Base-by-base conservation (phyloP, 2,888 invertebrate genomes). In the Apantesis nais region DNA sequence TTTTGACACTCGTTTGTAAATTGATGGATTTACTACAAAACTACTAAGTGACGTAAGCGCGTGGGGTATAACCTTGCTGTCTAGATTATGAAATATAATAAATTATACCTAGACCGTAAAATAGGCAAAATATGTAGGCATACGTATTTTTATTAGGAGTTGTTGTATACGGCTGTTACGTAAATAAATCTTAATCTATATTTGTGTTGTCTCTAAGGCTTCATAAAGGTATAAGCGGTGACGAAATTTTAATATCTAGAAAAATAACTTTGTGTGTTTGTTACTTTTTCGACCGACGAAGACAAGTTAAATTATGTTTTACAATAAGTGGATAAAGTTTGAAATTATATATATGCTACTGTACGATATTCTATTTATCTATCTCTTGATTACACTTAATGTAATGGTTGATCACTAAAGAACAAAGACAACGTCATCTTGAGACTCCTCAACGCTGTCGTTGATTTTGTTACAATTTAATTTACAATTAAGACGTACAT, bases 1-100 rank as follows among this genome's bases (percentile, higher is more conserved):
- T 67, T 76, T 77, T 81, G 61, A 71, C 81, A 77, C 14, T 31
- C 14, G 60, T 31, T 69, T 66, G 80, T 74, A 72, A 79, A 81
- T 81, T 78, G 72, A 22, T n/a, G 9, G 44, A 55, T 29, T 61
- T 61, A 60, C 29, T 58, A 63, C 31, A 64, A 34, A 9, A 37
- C 37, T n/a, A n/a, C n/a, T 25, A 41, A 67, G 66, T 82, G 76
- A 80, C 61, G 82, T 80, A 79, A 78, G 55, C 55, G 78, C 68
- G 78, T 78, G 78, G 80, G 66, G 76, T 8, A 12, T 70, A n/a
- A 70, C 82, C 78, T 81, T 82, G 75, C 25, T 14, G 72, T 67
- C 70, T 75, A 66, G 72, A 74, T 74, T 78, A 78, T 75, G 58
- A 78, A 75, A 78, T 81, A 29, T 69, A 71, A 81, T 76, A 66